Evolutionary conservation across 1,140 invertebrate species (phyloP).

Genomic region (Drosophila tani): DNA sequence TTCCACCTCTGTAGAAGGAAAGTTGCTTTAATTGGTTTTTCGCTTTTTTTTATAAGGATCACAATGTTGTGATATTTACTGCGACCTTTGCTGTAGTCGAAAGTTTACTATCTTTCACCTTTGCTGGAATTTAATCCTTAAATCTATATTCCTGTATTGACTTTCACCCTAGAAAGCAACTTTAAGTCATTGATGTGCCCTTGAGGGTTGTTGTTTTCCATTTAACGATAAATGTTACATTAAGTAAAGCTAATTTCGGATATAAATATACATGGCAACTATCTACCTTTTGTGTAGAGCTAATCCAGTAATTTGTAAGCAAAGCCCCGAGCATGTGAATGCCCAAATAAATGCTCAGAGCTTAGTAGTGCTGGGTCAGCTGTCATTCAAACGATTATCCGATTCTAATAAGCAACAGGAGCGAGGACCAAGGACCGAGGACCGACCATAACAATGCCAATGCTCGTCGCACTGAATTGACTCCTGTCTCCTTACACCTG

Average conservation of each 20-base stretch:
- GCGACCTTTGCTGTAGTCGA: background rate
- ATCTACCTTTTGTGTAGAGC: background rate
- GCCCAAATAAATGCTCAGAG: conserved; percentile 1
- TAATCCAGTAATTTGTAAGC: conserved; percentile 32
- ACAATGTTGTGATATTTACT: conserved; percentile 1
- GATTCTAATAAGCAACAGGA: conserved; percentile 43
- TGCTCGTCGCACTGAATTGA: conserved; percentile 13
- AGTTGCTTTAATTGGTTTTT: conserved; percentile 6
- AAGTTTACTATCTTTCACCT: background rate
- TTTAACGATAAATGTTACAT: background rate
- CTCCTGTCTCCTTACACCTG: conserved; percentile 33
- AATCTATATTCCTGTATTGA: too few relatives aligned
- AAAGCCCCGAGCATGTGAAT: conserved; percentile 8
- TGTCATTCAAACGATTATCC: conserved; percentile 33
- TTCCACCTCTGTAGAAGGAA: background rate
- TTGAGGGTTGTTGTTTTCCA: background rate
- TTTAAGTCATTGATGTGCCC: background rate
- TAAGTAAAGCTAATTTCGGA: background rate
- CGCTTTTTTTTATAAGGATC: background rate
- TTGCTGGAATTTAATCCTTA: too few relatives aligned
- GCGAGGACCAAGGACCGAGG: conserved; percentile 11
- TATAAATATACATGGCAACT: conserved; percentile 1
- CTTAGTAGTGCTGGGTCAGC: conserved; percentile 16
- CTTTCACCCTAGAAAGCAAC: too few relatives aligned
- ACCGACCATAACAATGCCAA: conserved; percentile 33